These are phyloP conservation scores for Lucilia cuprina DNA, from an alignment of 1,140 invertebrate genomes.

Conservation along the genomic window DNA sequence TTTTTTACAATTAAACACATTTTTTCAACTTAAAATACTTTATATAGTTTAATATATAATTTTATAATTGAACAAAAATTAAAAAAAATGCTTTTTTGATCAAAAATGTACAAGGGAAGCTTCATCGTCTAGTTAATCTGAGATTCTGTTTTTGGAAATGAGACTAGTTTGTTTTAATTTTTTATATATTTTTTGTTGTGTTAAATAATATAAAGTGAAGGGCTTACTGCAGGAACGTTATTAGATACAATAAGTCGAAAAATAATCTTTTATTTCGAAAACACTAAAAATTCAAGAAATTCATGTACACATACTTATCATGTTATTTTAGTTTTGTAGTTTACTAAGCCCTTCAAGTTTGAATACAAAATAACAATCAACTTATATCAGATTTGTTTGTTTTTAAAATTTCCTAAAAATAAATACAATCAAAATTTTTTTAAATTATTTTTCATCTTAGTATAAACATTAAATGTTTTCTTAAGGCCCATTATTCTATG, in stretches of 20 bases:
- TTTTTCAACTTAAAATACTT: background rate
- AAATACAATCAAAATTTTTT: background rate
- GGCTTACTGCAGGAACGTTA: no score
- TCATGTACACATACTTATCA: no score
- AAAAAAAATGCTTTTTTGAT: background rate
- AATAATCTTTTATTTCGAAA: no score
- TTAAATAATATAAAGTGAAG: no score
- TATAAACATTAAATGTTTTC: background rate
- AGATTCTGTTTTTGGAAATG: conserved; percentile 20
- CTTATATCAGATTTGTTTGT: background rate
- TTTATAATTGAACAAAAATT: background rate
- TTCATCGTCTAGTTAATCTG: background rate
- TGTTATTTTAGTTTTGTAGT: no score
- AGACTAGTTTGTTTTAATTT: conserved; percentile 13
- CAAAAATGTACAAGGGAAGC: background rate
- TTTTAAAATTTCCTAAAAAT: background rate
- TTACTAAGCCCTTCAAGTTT: background rate
- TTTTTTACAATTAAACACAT: background rate
- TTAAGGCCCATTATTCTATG: background rate
- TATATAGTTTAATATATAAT: background rate
- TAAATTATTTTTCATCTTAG: background rate
- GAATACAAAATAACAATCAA: conserved; percentile 16
- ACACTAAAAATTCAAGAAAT: no score
- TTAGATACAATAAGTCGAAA: no score
- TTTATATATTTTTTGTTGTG: background rate